phyloP scores from a whole-genome alignment of 2,113 vertebrate genomes.

The Pseudorectes ferrugineus region DNA sequence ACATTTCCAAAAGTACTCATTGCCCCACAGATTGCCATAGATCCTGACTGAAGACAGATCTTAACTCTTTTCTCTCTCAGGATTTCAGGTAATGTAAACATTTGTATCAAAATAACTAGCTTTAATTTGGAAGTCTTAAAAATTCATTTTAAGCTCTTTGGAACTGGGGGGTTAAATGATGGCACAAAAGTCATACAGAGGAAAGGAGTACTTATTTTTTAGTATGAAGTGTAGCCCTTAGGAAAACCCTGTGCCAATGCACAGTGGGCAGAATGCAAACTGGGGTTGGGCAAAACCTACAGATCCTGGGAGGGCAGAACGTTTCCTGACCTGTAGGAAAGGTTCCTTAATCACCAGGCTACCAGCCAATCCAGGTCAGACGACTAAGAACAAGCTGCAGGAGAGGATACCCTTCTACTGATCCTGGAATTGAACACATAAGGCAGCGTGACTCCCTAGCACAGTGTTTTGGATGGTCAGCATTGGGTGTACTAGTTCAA shows the following conservation, averaged over 20 bases:
- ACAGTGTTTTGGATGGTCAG: neutral
- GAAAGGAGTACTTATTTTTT: neutral
- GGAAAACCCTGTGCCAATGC: neutral
- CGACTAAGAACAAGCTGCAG: neutral
- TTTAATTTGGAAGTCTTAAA: neutral
- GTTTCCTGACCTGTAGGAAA: neutral
- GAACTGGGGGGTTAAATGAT: neutral
- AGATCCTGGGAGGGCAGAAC: neutral
- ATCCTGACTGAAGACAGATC: neutral
- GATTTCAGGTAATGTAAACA: constrained; percentile 32
- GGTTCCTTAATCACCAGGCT: neutral
- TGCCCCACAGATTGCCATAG: neutral
- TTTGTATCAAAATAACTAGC: neutral
- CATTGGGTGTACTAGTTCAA: neutral
- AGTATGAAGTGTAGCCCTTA: neutral
- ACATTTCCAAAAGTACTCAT: neutral
- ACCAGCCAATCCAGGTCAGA: neutral
- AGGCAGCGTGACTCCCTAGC: neutral
- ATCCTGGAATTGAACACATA: neutral
- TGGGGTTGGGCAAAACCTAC: neutral
- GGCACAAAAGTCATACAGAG: neutral
- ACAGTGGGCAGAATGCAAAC: neutral
- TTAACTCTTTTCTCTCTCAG: neutral
- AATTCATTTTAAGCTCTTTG: neutral
- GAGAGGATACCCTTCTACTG: neutral